phyloP scores from a whole-genome alignment of 2,888 invertebrate species.

The Tenthredo amoena region DNA sequence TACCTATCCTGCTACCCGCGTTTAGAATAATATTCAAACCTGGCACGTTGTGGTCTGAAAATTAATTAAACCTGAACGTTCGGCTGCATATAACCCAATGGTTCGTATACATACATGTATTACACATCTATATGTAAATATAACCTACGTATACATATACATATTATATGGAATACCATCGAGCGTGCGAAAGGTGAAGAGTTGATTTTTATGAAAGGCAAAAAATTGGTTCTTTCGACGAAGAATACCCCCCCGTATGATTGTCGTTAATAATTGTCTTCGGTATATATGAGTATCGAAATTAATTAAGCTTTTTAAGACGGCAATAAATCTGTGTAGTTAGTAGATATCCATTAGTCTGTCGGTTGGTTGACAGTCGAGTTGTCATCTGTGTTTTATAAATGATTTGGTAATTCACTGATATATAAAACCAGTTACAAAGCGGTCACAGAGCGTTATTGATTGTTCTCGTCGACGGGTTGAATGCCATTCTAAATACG shows the following conservation, averaged over 20 bases:
- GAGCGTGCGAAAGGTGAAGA: no score
- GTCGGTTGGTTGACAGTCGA: conserved; percentile 64
- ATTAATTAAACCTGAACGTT: conserved; percentile 47
- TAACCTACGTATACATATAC: not conserved
- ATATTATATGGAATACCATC: no score
- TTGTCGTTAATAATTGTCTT: not conserved
- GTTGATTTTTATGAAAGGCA: not conserved
- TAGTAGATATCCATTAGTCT: conserved; percentile 61
- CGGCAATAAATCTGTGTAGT: conserved; percentile 55
- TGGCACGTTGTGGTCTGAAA: conserved; percentile 38
- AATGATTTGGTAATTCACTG: conserved; percentile 66
- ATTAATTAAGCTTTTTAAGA: conserved; percentile 57
- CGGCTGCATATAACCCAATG: not conserved
- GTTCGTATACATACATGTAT: not conserved
- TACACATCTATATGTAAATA: conserved; percentile 13
- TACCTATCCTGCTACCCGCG: not conserved
- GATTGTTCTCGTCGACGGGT: conserved; percentile 62
- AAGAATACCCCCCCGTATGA: not conserved
- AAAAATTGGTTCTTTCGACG: not conserved
- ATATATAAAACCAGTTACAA: conserved; percentile 53
- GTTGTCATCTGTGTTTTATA: conserved; percentile 65
- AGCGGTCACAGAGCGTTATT: conserved; percentile 60
- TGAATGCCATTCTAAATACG: conserved; percentile 59
- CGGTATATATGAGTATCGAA: not conserved
- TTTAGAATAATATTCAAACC: conserved; percentile 46